phyloP scores from a whole-genome alignment of 2,113 vertebrate genomes.

The Ctenodactylus gundi region DNA sequence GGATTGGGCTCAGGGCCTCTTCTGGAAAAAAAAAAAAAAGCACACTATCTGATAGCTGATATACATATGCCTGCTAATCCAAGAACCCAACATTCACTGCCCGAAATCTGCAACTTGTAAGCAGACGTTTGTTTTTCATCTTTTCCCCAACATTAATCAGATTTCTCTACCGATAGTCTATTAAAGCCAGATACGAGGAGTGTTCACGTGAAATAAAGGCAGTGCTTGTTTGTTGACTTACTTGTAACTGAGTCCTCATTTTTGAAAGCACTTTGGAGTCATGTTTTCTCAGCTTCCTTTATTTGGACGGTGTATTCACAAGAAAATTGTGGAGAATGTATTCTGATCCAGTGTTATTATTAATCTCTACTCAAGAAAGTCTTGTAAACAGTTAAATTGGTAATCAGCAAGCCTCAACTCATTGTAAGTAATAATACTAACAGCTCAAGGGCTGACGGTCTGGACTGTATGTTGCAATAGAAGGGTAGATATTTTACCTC shows the following conservation, averaged over 20 bases:
- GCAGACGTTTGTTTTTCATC: conserved; percentile 21
- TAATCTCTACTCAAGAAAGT: conserved; percentile 38
- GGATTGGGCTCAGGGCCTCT: neutral
- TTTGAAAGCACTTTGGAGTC: conserved; percentile 47
- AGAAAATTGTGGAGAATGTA: neutral
- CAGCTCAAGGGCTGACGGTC: neutral
- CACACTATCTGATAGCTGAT: neutral
- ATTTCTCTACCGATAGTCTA: conserved; percentile 16
- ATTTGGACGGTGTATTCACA: neutral
- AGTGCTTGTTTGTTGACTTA: neutral
- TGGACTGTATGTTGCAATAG: neutral
- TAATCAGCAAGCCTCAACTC: neutral
- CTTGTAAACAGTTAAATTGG: neutral
- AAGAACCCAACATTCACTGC: neutral
- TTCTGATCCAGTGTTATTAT: conserved; percentile 17
- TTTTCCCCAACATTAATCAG: neutral
- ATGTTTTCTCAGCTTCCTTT: conserved; percentile 58
- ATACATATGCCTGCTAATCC: neutral
- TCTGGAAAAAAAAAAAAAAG: neutral
- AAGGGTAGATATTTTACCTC: neutral
- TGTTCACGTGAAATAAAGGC: conserved; percentile 6
- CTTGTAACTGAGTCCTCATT: conserved; percentile 4
- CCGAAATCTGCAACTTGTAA: neutral
- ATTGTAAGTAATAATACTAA: neutral
- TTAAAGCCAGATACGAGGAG: neutral